Conservation (phyloP, 1,140 invertebrate genomes). For the Ephestia elutella region DNA sequence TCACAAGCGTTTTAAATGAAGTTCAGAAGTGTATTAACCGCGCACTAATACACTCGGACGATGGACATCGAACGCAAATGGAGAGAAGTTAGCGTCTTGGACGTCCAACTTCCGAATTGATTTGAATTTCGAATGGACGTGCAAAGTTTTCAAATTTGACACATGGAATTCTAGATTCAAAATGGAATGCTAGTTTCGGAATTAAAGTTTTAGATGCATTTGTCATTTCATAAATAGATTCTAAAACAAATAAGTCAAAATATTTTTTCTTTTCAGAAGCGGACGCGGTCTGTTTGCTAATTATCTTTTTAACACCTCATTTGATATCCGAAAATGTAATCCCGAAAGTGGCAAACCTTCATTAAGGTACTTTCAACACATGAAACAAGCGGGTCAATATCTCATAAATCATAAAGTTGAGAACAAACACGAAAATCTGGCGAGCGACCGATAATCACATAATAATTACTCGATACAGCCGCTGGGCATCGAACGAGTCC, state of each 20-base stretch:
- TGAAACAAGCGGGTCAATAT: slow-evolving; percentile 20
- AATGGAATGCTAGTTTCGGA: slow-evolving; percentile 3
- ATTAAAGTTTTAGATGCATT: slow-evolving; percentile 11
- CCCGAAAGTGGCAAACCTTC: slow-evolving; percentile 4
- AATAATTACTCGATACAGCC: slow-evolving; percentile 20
- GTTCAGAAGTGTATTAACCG: slow-evolving; percentile 38
- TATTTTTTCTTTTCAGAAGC: no score
- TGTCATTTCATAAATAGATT: background rate
- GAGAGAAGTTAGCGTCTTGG: slow-evolving; percentile 15
- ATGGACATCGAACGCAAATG: slow-evolving; percentile 30
- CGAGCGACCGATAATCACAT: slow-evolving; percentile 22
- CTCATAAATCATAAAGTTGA: slow-evolving; percentile 30
- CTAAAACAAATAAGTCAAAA: no score
- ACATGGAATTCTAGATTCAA: slow-evolving; percentile 3
- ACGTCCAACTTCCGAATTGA: slow-evolving; percentile 3
- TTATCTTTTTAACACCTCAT: slow-evolving; percentile 1
- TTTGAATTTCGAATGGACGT: slow-evolving; percentile 11
- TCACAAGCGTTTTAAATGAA: slow-evolving; percentile 34
- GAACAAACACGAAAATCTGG: slow-evolving; percentile 25
- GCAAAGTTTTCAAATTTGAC: slow-evolving; percentile 5
- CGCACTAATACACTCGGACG: slow-evolving; percentile 27
- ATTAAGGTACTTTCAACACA: slow-evolving; percentile 15
- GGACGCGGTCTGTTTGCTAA: background rate
- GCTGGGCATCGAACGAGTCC: background rate
- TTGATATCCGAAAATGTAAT: background rate